phyloP scores from a whole-genome alignment of 2,113 vertebrate species.

The Menidia beryllina region DNA sequence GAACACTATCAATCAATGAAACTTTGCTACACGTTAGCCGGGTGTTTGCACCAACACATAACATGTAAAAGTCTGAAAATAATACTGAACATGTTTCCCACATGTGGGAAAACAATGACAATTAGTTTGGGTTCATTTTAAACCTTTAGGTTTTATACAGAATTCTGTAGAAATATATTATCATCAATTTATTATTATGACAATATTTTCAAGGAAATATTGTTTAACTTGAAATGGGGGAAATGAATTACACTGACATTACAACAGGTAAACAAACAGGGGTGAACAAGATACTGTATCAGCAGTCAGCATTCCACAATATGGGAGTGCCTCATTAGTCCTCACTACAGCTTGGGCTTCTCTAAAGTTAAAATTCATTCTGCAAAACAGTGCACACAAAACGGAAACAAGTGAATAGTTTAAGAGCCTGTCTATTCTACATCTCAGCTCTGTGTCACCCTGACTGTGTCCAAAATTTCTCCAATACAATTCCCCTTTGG shows the following conservation, averaged over 20 bases:
- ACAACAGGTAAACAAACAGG: constrained; percentile 46
- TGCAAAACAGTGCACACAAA: constrained; percentile 3
- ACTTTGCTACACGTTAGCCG: not conserved
- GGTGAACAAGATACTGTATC: constrained; percentile 47
- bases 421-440: not conserved
- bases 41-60: too few relatives aligned
- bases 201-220: not conserved
- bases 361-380: not conserved
- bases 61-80: too few relatives aligned
- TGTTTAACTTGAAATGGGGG: not conserved
- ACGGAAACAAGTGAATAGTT: not conserved
- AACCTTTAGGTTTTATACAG: not conserved
- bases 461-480: not conserved
- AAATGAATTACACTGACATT: not conserved
- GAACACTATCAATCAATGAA: not conserved
- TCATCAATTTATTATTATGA: too few relatives aligned
- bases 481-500: not conserved
- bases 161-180: constrained; percentile 22
- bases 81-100: not conserved
- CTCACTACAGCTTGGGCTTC: not conserved
- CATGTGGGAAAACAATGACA: not conserved
- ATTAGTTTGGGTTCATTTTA: not conserved
- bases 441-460: not conserved
- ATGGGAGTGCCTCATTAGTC: constrained; percentile 22
- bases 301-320: constrained; percentile 49